phyloP scores from a whole-genome alignment of 2,113 vertebrate genomes.

The Trematocara marginatum region DNA sequence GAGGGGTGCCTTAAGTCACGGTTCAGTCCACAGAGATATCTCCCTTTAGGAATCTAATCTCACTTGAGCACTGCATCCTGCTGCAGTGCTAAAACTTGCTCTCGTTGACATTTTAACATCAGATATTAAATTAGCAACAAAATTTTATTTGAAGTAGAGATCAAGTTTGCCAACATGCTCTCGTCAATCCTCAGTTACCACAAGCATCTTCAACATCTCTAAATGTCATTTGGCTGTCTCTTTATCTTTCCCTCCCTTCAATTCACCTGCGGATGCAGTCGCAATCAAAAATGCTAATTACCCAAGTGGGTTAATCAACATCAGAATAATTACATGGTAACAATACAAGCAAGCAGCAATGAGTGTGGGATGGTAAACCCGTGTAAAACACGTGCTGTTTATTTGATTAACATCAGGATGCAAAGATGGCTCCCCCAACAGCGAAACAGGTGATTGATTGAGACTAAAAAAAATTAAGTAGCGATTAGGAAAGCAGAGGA shows the following conservation, averaged over 20 bases:
- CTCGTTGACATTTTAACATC: background rate
- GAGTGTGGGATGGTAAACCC: conserved; percentile 48
- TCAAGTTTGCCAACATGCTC: background rate
- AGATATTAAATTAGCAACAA: background rate
- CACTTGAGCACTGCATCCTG: background rate
- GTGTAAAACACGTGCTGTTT: conserved; percentile 63
- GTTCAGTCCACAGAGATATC: conserved; percentile 30
- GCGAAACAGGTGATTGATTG: conserved; percentile 50
- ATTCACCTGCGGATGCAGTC: conserved; percentile 55
- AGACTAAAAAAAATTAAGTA: background rate
- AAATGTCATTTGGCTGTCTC: conserved; percentile 7
- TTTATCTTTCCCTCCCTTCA: conserved; percentile 5
- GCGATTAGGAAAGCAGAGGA: background rate
- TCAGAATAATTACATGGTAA: conserved; percentile 67
- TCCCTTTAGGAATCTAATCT: conserved; percentile 37
- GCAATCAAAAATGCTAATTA: conserved; percentile 69
- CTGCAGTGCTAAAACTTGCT: background rate
- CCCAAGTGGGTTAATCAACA: conserved; percentile 68
- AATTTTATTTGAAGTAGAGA: background rate
- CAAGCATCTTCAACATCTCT: background rate
- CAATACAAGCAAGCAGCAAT: conserved; percentile 53
- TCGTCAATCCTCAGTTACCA: background rate
- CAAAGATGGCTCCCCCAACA: conserved; percentile 45
- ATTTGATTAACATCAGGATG: conserved; percentile 53
- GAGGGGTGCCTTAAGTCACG: conserved; percentile 45